A percentile compares a stretch with the other conserved stretches of the same genome.
Conservation (phyloP, 2,888 invertebrate species). For the Anthophora plumipes region DNA sequence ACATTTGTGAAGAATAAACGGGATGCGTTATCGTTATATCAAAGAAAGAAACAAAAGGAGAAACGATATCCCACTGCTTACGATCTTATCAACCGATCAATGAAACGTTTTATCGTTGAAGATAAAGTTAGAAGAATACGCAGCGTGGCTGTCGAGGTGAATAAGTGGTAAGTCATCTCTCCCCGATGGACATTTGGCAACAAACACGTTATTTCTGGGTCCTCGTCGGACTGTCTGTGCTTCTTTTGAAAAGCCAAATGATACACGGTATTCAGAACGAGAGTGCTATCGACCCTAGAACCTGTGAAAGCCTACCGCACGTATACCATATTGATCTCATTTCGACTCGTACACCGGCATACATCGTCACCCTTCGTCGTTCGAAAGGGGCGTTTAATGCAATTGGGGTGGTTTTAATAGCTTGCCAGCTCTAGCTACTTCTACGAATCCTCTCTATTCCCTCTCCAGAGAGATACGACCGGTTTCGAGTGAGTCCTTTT, state of each 20-base stretch:
- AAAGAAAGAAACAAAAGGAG: too few species aligned
- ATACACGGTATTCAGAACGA: background rate
- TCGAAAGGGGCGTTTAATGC: conserved; percentile 57
- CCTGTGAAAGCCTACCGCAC: conserved; percentile 4
- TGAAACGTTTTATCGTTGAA: conserved; percentile 21
- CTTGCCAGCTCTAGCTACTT: conserved; percentile 19
- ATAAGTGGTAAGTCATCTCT: conserved; percentile 48
- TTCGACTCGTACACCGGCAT: conserved; percentile 36
- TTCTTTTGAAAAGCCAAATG: conserved; percentile 32
- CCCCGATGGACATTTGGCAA: conserved; percentile 51
- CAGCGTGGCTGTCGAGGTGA: background rate
- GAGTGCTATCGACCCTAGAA: background rate
- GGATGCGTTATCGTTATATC: too few species aligned
- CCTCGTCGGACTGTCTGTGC: conserved; percentile 17
- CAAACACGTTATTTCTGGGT: conserved; percentile 62
- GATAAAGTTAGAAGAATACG: background rate
- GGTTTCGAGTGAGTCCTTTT: background rate
- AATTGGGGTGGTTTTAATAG: conserved; percentile 68
- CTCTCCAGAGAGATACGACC: background rate
- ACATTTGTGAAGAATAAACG: background rate
- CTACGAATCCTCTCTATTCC: background rate
- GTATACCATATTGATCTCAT: conserved; percentile 65
- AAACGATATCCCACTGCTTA: background rate
- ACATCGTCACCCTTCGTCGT: conserved; percentile 51
- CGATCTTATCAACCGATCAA: conserved; percentile 27